Evolutionary conservation across 1,140 invertebrate genomes (phyloP).

Genomic region (Pseudomyrmex pallidus): DNA sequence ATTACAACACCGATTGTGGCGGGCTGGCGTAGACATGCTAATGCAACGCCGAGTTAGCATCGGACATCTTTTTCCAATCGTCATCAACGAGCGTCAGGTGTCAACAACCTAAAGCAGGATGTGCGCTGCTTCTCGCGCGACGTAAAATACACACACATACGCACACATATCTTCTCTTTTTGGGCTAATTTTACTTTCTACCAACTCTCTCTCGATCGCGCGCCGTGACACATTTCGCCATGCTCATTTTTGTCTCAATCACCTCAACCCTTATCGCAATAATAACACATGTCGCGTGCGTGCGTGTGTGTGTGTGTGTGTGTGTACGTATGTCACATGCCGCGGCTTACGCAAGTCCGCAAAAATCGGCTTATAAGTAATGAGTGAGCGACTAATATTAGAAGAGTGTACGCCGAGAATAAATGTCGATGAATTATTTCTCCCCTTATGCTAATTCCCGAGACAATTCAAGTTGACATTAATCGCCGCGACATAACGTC

Average conservation of each 20-base stretch:
- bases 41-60: constrained; percentile 63
- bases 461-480: constrained; percentile 18
- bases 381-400: constrained; percentile 5
- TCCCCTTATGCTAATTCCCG: not conserved
- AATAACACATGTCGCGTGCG: not conserved
- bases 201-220: constrained; percentile 12
- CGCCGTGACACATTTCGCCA: constrained; percentile 18
- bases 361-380: constrained; percentile 25
- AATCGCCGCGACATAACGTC: no score
- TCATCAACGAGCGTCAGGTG: constrained; percentile 43
- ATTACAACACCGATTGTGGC: constrained; percentile 68
- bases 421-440: constrained; percentile 8
- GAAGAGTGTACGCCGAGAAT: not conserved
- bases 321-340: not conserved
- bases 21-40: constrained; percentile 64
- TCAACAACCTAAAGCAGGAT: constrained; percentile 63
- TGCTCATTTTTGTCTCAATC: constrained; percentile 40
- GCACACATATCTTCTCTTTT: not conserved
- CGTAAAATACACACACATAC: no score
- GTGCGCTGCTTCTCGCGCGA: constrained; percentile 1
- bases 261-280: not conserved
- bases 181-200: constrained; percentile 58
- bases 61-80: constrained; percentile 62
- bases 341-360: constrained; percentile 30
- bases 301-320: constrained; percentile 9